These are phyloP conservation scores for Puffinus mauretanicus DNA, from an alignment of 2,113 vertebrate species.

Conservation along the genomic window DNA sequence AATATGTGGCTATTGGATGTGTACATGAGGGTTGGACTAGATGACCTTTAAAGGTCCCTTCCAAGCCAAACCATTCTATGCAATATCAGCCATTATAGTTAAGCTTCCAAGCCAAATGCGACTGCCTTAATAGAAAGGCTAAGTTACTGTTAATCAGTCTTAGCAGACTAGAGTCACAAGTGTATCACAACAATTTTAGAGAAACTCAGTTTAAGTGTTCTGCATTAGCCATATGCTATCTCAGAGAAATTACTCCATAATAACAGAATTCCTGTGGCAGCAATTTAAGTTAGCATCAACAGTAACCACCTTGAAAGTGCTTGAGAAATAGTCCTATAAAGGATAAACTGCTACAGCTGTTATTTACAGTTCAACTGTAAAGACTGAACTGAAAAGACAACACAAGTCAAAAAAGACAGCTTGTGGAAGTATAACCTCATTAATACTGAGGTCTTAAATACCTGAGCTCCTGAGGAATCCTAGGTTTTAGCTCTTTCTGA, in stretches of 20 bases:
- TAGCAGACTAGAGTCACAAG: background rate
- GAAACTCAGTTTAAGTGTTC: background rate
- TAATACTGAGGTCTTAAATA: background rate
- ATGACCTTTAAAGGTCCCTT: background rate
- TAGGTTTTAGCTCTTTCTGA: background rate
- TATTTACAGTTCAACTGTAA: background rate
- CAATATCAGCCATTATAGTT: background rate
- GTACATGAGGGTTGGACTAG: rapidly evolving
- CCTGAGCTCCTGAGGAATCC: background rate
- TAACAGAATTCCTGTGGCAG: background rate
- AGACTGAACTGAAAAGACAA: background rate
- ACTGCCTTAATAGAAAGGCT: background rate
- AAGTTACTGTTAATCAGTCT: background rate
- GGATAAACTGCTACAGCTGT: background rate
- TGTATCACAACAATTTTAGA: background rate
- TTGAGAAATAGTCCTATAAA: background rate
- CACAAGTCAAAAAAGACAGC: background rate
- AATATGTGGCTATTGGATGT: background rate
- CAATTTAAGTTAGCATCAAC: background rate
- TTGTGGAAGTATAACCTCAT: background rate
- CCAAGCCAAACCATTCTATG: background rate
- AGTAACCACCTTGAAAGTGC: background rate
- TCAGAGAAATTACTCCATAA: background rate
- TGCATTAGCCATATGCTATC: background rate
- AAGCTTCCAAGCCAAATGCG: background rate